Conservation (phyloP, 1,140 invertebrate genomes). For the Pseudomyrmex flavicornis region DNA sequence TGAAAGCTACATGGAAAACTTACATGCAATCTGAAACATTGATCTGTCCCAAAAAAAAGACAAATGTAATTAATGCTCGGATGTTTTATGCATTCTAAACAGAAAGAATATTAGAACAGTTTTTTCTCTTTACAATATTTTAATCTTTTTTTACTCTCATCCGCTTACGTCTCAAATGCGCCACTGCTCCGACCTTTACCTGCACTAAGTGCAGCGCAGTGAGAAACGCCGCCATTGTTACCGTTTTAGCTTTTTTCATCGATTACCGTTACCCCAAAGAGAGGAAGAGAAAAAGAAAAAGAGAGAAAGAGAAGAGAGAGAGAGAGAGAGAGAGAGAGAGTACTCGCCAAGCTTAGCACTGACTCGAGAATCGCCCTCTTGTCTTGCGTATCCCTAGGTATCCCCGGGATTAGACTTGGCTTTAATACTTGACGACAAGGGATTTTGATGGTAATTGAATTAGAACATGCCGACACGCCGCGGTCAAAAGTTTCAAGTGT, state of each 20-base stretch:
- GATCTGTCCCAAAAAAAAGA: neutral
- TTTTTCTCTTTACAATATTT: neutral
- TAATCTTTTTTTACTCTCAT: neutral
- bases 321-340: constrained; percentile 17
- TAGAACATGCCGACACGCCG: constrained; percentile 35
- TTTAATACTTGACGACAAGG: constrained; percentile 73
- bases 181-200: constrained; percentile 39
- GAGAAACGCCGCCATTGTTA: constrained; percentile 39
- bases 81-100: neutral
- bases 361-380: constrained; percentile 55
- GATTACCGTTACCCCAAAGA: constrained; percentile 69
- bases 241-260: constrained; percentile 62
- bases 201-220: constrained; percentile 11
- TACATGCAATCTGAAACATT: too few relatives aligned
- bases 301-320: neutral
- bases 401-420: constrained; percentile 69
- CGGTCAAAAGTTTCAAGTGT: constrained; percentile 57
- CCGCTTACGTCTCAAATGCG: neutral
- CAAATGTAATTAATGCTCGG: too few relatives aligned
- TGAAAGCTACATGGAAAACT: too few relatives aligned
- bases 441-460: constrained; percentile 75
- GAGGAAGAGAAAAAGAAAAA: neutral
- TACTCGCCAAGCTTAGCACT: constrained; percentile 63
- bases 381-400: constrained; percentile 56
- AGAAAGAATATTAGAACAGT: neutral